Base-by-base conservation (phyloP, 2,113 vertebrate genomes). In the Leucopsar rothschildi region DNA sequence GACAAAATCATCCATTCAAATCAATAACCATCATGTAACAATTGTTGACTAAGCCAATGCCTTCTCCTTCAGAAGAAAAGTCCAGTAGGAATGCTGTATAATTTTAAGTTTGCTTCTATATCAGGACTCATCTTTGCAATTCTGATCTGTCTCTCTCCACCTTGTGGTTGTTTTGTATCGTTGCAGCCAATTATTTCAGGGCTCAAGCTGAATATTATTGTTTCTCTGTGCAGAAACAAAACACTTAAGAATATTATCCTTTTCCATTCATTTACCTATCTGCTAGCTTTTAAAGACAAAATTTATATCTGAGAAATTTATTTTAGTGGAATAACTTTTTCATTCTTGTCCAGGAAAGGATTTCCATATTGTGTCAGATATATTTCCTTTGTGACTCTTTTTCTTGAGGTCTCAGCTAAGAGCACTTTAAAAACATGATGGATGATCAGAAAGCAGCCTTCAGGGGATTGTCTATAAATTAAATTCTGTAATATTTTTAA, bases 1-100 rank as follows among this genome's bases (percentile, higher is more conserved):
- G 96, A 94, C 61, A 97, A 94, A 97, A 92, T 55, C 60, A 94
- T 96, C 86, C 35, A 78, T 95, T 97, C 90, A 96, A 83, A 96
- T 97, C 85, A 96, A 95, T 97, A 97, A 90, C 81, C 73, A 64
- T 97, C 83, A 95, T 75, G 72, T 76, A 96, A 85, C 40, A 90
- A 85, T 57, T 93, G 91, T 93, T 90, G 82, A 94, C 68, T 94
- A 94, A 95, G 87, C 42, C 68, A 88, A 65, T 88, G 86, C 35
- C 35, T 65, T 92, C 61, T 89, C 59, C 47, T 97, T 97, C 47
- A 92, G 64, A 80, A 87, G 29, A 93, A 60, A 72, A 94, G 75
- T 72, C 47, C 66, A 79, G 47, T 81, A 47, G 49, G 83, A 89
- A 35, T 66, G 64, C 10, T 56, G 45, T 42, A 83, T 69, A 65